Base-by-base conservation (phyloP, 2,113 vertebrate species). In the Cyphomyrus discorhynchus region DNA sequence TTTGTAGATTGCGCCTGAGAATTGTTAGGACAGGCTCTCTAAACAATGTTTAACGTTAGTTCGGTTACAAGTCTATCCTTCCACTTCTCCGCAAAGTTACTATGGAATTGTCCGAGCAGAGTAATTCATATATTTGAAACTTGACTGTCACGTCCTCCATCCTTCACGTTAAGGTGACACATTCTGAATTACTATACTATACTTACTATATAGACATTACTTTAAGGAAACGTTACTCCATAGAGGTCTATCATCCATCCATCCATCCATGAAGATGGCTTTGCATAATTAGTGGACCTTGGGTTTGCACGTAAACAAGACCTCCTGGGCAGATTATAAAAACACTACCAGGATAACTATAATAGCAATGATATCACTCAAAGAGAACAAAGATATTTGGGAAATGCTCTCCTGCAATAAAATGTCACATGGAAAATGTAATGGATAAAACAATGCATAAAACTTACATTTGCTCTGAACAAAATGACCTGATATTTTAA, bases 341-440 rank as follows among this genome's bases (percentile, higher is more conserved):
- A 80, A 52, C 46, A 27, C 47, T 70, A 53, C 52, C n/a, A 1
- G 13, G 46, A 77, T 47, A 88, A 27, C 62, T 88, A 70, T 62
- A 88, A 88, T 45, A 88, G 27, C 88, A 80, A 74, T 58, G 62
- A 91, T 91, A 91, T 90, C 91, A 27, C 27, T 86, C 15, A 86
- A 47, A 24, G 15, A n/a, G 19, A 85, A 85, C 19, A 46, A 17
- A 46, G 5, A 47, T 47, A n/a, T 27, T 49, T 49, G 0, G 8
- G 35, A 47, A 46, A 84, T 47, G 3, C 21, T 47, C 45, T 91
- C 92, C 93, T 93, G 93, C 93, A 95, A 93, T 91, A 95, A 93
- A 91, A 93, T 92, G 91, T 91, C 90, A 39, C 90, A 88, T 92
- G 90, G 88, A 86, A 92, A 92, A 93, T 47, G 45, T 39, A 47